Percentiles rank a stretch among this genome's conserved stretches.
Conservation (phyloP, 2,888 invertebrate genomes). For the Aleiodes alternator region DNA sequence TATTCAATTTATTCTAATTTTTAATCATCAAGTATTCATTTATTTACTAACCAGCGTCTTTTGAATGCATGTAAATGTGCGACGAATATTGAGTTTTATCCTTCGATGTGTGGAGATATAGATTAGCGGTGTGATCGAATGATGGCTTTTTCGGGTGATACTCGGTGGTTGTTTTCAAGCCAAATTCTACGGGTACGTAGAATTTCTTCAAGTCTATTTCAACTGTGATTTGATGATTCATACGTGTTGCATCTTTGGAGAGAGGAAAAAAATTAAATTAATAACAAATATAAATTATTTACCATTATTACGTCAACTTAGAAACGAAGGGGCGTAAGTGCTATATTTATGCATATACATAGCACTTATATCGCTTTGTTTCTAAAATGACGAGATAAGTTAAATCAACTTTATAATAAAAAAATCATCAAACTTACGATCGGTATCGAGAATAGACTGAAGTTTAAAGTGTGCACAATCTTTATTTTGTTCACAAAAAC, state of each 20-base stretch:
- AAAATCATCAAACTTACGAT: conserved; percentile 61
- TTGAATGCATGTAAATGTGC: conserved; percentile 81
- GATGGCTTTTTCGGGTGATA: conserved; percentile 77
- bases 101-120: conserved; percentile 82
- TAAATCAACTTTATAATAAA: not conserved
- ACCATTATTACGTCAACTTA: no score
- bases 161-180: conserved; percentile 81
- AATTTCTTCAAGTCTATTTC: conserved; percentile 85
- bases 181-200: conserved; percentile 85
- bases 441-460: conserved; percentile 76
- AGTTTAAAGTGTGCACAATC: conserved; percentile 86
- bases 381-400: no score
- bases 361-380: no score
- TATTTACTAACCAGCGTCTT: conserved; percentile 78
- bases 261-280: conserved; percentile 29
- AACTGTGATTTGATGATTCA: conserved; percentile 81
- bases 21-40: not conserved
- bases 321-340: no score
- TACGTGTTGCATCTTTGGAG: conserved; percentile 76
- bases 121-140: conserved; percentile 82
- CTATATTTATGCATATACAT: no score
- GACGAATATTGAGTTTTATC: conserved; percentile 85
- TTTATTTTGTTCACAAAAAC: conserved; percentile 87
- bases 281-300: not conserved
- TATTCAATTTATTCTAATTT: not conserved